Evolutionary conservation across 2,797 vertebrate species (phyloP), one percentile per base, ranked within the genome.

Genomic region (Lepilemur ruficaudatus): DNA sequence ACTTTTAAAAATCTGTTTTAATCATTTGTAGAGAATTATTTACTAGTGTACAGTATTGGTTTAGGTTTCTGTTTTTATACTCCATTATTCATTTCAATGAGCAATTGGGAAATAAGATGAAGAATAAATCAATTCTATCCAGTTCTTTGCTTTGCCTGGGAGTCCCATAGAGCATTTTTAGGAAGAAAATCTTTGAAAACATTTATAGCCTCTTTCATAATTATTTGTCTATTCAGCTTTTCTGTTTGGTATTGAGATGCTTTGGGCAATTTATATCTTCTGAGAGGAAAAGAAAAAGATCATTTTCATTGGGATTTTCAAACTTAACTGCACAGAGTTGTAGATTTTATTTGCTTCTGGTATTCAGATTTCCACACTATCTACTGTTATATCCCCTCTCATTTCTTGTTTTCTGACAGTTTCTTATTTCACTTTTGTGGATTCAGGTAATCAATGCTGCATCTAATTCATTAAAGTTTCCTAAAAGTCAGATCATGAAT

Each of bases 171-270:
- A 95, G 25, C n/a, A 91, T 72, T 89, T 90, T 93, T 67, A 82
- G 89, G 43, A 63, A 93, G 67, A 93, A 93, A 89, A 69, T 92
- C n/a, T 80, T 89, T 81, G 70, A 95, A 92, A 95, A 93, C 5
- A n/a, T 48, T 84, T 90, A 79, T 4, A 69, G 22, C 8, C 84
- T 72, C n/a, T 85, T 93, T 91, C 4, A 76, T 78, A 94, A 89
- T 67, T 85, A 75, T 89, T 97, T 94, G 72, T 83, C 38, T 94
- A 46, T 92, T 93, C 76, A 87, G 35, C 15, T 83, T 95, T 93
- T 89, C 41, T 80, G 13, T 13, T 81, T 83, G 65, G 52, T 87
- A 73, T 69, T 80, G 70, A 95, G 61, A 67, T 18, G 63, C 46
- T 61, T 43, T 65, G 20, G 5, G 30, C 3, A 57, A 75, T 94